phyloP scores from a whole-genome alignment of 2,797 vertebrate genomes.

The Erithacus rubecula region DNA sequence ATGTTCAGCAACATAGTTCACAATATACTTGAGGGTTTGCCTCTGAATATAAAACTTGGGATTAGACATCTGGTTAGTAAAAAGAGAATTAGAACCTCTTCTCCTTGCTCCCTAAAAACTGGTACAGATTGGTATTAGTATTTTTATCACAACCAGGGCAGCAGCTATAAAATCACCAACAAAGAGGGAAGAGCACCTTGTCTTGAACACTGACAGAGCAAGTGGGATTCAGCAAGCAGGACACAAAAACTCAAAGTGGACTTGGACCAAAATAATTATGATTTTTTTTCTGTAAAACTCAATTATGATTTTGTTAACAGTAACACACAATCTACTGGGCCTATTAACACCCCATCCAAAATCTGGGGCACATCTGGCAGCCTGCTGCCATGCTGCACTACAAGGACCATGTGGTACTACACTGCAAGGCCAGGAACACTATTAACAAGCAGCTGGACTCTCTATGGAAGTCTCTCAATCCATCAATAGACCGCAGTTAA shows the following conservation, averaged over 20 bases:
- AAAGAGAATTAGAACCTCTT: background rate
- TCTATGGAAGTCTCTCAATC: background rate
- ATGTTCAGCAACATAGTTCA: background rate
- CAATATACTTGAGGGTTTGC: background rate
- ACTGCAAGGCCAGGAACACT: background rate
- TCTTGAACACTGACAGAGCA: background rate
- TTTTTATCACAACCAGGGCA: background rate
- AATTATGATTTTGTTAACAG: background rate
- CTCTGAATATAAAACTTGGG: background rate
- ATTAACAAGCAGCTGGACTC: background rate
- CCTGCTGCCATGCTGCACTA: background rate
- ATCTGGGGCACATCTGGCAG: background rate
- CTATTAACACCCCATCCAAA: background rate
- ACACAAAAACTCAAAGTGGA: background rate
- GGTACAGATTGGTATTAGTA: background rate
- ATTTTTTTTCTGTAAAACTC: background rate
- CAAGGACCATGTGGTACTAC: background rate
- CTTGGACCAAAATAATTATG: background rate
- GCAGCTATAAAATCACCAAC: background rate
- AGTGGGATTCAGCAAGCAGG: background rate
- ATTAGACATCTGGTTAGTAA: background rate
- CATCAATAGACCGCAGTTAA: background rate
- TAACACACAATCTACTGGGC: background rate
- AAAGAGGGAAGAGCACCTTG: background rate
- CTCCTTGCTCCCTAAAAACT: background rate